phyloP scores from a whole-genome alignment of 2,797 vertebrate genomes.

The Neostethus bicornis region DNA sequence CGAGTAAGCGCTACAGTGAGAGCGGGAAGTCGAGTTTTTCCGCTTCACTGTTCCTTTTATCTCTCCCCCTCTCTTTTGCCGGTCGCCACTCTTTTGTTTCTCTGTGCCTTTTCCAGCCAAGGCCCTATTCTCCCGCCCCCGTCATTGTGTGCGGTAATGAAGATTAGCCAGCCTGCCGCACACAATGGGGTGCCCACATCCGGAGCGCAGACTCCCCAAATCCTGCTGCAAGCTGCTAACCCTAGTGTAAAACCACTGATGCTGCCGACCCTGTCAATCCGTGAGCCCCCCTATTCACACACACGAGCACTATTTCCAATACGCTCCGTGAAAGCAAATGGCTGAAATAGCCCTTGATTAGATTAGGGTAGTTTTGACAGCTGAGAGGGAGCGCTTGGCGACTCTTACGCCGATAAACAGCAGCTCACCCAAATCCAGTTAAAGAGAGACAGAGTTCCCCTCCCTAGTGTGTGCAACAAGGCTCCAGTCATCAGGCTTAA shows the following conservation, averaged over 20 bases:
- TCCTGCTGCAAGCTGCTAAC: slow-evolving; percentile 73
- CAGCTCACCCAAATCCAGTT: slow-evolving; percentile 79
- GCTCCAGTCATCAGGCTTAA: slow-evolving; percentile 69
- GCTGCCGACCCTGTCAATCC: slow-evolving; percentile 43
- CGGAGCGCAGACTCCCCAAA: slow-evolving; percentile 70
- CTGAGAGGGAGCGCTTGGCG: slow-evolving; percentile 65
- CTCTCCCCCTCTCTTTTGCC: slow-evolving; percentile 39
- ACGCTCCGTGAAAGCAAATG: slow-evolving; percentile 61
- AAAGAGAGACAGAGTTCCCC: slow-evolving; percentile 75
- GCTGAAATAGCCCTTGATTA: slow-evolving; percentile 75
- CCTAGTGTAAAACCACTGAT: slow-evolving; percentile 63
- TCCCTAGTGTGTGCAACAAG: slow-evolving; percentile 66
- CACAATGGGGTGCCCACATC: slow-evolving; percentile 74
- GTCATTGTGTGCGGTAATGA: slow-evolving; percentile 76
- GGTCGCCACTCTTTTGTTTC: slow-evolving; percentile 68
- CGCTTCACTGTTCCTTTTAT: slow-evolving; percentile 73
- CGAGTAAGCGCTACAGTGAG: slow-evolving; percentile 42
- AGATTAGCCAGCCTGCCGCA: slow-evolving; percentile 76
- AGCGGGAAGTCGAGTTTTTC: slow-evolving; percentile 69
- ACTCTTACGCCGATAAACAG: slow-evolving; percentile 71
- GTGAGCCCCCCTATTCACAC: slow-evolving; percentile 10
- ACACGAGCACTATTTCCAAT: slow-evolving; percentile 11
- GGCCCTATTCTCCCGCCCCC: slow-evolving; percentile 64
- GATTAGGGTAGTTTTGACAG: slow-evolving; percentile 78
- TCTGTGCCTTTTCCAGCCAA: slow-evolving; percentile 65